Base-by-base conservation (phyloP, 2,888 invertebrate species). In the Charanyca ferruginea region DNA sequence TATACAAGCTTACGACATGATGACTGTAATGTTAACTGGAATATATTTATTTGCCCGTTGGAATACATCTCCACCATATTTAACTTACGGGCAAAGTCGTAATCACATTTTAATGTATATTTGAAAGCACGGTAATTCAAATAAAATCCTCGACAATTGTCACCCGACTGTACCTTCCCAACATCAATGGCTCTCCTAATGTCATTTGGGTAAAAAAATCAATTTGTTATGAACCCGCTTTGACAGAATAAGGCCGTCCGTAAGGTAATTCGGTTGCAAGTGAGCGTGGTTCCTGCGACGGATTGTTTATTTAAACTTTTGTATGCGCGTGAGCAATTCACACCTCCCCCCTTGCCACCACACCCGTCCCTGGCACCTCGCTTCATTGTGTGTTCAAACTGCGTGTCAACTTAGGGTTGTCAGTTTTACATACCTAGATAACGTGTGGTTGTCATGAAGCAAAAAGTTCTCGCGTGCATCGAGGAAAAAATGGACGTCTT, bases 231-330 rank as follows among this genome's bases (percentile, higher is more conserved):
- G 86, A 89, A 78, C 77, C 61, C 73, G 72, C 65, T 83, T 79
- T 83, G 68, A 48, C 66, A 58, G 60, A 75, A 81, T 87, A 84
- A 88, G 85, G 85, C 79, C 82, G 81, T 9, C 32, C 32, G 32
- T 32, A 32, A 32, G 85, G 83, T 85, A 92, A 93, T 93, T 91
- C 87, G 83, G 85, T 84, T 77, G 77, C 89, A 94, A 94, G 92
- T 90, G 90, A 91, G 88, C 94, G 91, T 92, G 85, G 72, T 91
- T 94, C 94, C 94, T 91, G 93, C 79, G 63, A 70, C 69, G 81
- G 85, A 83, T 81, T 87, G 86, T 88, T 87, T 87, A 78, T 55
- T 67, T 67, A 67, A 82, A 83, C 84, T 87, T 86, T 87, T 87
- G 86, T 85, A 66, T 83, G 82, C 85, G 89, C 84, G 87, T 78